Evolutionary conservation across 2,797 vertebrate genomes (phyloP).

Genomic region (Crypturellus tataupa): DNA sequence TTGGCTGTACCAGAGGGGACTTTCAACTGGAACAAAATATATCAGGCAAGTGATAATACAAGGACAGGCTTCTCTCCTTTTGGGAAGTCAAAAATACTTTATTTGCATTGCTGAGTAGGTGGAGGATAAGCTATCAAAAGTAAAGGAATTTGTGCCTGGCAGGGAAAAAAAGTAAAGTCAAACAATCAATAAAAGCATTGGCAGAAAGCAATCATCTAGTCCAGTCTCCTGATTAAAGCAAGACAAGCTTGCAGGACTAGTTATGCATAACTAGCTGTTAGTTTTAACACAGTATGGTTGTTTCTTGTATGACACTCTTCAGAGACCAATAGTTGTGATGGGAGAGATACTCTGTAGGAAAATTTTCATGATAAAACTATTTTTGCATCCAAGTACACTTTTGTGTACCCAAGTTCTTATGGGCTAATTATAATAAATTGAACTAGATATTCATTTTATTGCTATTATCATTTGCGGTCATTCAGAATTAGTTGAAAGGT

Average conservation of each 20-base stretch:
- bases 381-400: not conserved
- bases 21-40: not conserved
- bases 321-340: not conserved
- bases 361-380: not conserved
- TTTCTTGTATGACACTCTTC: not conserved
- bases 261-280: not conserved
- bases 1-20: not conserved
- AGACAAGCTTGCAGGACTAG: not conserved
- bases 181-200: not conserved
- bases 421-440: not conserved
- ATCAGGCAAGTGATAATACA: not conserved
- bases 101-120: not conserved
- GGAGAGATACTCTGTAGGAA: not conserved
- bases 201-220: not conserved
- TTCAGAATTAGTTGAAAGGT: not conserved
- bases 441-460: not conserved
- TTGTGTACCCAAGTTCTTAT: not conserved
- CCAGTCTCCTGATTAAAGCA: not conserved
- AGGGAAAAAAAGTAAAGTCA: not conserved
- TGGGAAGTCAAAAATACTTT: not conserved
- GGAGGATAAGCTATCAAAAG: not conserved
- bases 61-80: not conserved
- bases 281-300: fast-evolving
- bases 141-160: not conserved
- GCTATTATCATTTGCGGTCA: not conserved